Evolutionary conservation across 2,888 invertebrate genomes (phyloP), one percentile per base, ranked within the genome.

Genomic region (Spodoptera exigua): DNA sequence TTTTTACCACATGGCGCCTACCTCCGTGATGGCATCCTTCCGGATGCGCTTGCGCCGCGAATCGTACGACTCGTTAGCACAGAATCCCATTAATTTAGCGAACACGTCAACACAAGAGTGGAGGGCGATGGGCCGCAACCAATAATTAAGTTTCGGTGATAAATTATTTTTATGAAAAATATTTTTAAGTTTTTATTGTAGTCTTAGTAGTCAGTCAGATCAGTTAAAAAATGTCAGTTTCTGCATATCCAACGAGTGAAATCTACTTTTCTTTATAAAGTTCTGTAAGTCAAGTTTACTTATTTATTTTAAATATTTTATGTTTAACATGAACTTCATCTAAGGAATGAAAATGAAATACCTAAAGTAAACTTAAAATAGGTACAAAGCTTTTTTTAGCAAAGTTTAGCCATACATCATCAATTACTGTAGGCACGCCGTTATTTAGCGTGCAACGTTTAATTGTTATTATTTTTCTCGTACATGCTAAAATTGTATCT

Each of bases 71-170:
- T 84, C 86, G 88, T 89, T 91, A 78, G 74, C 63, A 48, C 14
- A 63, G 69, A 61, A 76, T 67, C 64, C 75, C 88, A 91, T 92
- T 89, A 88, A 89, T 92, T 82, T 83, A 63, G 75, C 70, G 70
- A 72, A 84, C 82, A 87, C 75, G 89, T 91, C 92, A 91, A 89
- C 92, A 89, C 87, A 57, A 79, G 80, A 86, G 84, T 84, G 86
- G 63, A 65, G 18, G 63, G 85, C 83, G 79, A 91, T 89, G 89
- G 83, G 82, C 62, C 83, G 83, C 64, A 80, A 85, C 86, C 64
- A 40, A 78, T 76, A 58, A 70, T 83, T 79, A 84, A 83, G 77
- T 70, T 69, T 60, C n/a, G 79, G 78, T 70, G 61, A 70, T 68
- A 59, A 62, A 76, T 78, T 75, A 57, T 56, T 12, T 37, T 57